Conservation (phyloP, 2,113 vertebrate genomes). For the Mastomys natalensis region DNA sequence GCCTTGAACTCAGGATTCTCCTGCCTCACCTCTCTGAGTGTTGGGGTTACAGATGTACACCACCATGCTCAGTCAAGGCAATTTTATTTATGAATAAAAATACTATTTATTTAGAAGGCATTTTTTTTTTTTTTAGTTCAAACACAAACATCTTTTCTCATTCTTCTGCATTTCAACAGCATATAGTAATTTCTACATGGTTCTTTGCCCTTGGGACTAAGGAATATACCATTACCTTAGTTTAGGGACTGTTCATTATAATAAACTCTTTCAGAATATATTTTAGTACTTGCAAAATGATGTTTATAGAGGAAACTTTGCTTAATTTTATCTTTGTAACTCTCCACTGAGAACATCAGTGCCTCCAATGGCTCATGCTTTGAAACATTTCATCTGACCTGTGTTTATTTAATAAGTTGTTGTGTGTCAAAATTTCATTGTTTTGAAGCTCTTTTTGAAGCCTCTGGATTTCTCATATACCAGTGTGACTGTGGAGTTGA, state of each 20-base stretch:
- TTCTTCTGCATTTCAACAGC: background rate
- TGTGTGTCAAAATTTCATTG: background rate
- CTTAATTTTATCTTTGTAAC: background rate
- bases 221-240: background rate
- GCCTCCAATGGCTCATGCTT: background rate
- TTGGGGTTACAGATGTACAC: too few species aligned
- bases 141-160: background rate
- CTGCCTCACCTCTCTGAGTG: background rate
- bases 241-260: background rate
- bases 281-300: background rate
- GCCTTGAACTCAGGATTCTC: background rate
- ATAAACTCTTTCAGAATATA: background rate
- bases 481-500: background rate
- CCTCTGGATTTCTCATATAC: background rate
- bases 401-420: background rate
- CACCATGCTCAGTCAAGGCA: background rate
- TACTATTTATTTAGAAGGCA: background rate
- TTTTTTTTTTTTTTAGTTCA: background rate
- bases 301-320: background rate
- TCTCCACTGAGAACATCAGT: background rate
- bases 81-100: conserved; percentile 30
- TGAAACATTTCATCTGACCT: background rate
- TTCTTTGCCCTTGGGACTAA: background rate
- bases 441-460: conserved; percentile 10
- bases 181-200: background rate